A percentile compares a stretch with the other conserved stretches of the same genome.
Conservation (phyloP, 2,113 vertebrate genomes). For the Nansenia antarctica region DNA sequence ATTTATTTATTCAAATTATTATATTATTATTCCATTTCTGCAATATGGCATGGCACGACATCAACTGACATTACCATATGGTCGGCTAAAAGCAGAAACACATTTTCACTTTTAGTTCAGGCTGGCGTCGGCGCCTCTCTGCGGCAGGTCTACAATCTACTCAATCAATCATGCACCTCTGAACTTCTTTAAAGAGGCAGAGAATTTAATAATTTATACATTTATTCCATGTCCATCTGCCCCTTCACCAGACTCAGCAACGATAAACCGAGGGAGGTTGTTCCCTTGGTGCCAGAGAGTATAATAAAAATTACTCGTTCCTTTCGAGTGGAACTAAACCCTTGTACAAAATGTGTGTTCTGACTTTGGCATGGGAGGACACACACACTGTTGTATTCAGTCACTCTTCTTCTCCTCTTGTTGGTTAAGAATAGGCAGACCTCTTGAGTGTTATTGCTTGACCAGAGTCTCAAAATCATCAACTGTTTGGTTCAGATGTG, state of each 20-base stretch:
- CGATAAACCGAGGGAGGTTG: not conserved
- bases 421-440: not conserved
- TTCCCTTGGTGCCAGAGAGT: slow-evolving; percentile 7
- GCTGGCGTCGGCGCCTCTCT: slow-evolving; percentile 6
- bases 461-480: not conserved
- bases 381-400: not conserved
- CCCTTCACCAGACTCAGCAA: not conserved
- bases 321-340: not conserved
- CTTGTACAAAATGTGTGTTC: not conserved
- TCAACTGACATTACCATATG: slow-evolving; percentile 26
- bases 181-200: slow-evolving; percentile 15
- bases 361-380: not conserved
- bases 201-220: slow-evolving; percentile 25
- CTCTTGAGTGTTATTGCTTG: not conserved
- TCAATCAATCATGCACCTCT: slow-evolving; percentile 5
- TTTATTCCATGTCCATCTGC: slow-evolving; percentile 26
- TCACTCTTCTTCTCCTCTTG: not conserved
- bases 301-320: not conserved
- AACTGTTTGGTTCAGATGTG: not conserved
- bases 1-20: slow-evolving; percentile 26
- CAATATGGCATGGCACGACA: slow-evolving; percentile 28
- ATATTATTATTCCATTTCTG: too few species aligned
- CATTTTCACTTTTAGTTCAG: slow-evolving; percentile 23
- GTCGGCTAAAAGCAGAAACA: slow-evolving; percentile 21
- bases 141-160: not conserved